Base-by-base conservation (phyloP, 2,888 invertebrate genomes). In the Epistrophella euchroma region DNA sequence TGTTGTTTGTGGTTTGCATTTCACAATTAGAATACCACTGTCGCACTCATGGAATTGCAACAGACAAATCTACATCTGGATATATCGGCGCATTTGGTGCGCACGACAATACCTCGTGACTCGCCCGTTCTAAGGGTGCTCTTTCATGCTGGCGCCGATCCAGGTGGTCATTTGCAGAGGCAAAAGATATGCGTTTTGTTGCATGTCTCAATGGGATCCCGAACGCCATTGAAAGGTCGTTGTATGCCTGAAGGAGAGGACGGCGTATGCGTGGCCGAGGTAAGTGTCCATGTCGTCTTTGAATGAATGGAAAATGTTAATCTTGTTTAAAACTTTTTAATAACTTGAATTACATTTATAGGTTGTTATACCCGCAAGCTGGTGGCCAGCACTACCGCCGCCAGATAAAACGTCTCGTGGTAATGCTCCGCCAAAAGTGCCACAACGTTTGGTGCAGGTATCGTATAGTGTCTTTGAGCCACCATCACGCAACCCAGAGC, bases 11-110 rank as follows among this genome's bases (percentile, higher is more conserved):
- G 10, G 40, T 47, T 73, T 32, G 25, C 66, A 78, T 50, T 81
- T 66, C 56, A 77, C 73, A 81, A 71, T 76, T 91, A 94, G 90
- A 94, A 94, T 89, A 94, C 95, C 1, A 94, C 95, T 25, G 92
- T 93, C 2, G 93, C 93, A 17, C 90, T 94, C 40, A 90, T 95
- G 87, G 95, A 95, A 88, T 92, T 96, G 80, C 95, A 95, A 89
- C 95, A 95, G 80, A 94, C 95, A 1, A 95, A 95, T 60, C 94
- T 95, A 62, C 96, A 97, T 89, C 93, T 98, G 89, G 98, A 98
- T 92, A 96, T 98, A 93, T 98, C 97, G 50, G 98, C 98, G 7
- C 98, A 98, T 92, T 94, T 98, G 79, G 98, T 98, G n/a, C 96
- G 97, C 73, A 94, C 94, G 74, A 96, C 96, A 90, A 95, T 98